Evolutionary conservation across 2,888 invertebrate genomes (phyloP).

Genomic region (Azorinus chamasolen): DNA sequence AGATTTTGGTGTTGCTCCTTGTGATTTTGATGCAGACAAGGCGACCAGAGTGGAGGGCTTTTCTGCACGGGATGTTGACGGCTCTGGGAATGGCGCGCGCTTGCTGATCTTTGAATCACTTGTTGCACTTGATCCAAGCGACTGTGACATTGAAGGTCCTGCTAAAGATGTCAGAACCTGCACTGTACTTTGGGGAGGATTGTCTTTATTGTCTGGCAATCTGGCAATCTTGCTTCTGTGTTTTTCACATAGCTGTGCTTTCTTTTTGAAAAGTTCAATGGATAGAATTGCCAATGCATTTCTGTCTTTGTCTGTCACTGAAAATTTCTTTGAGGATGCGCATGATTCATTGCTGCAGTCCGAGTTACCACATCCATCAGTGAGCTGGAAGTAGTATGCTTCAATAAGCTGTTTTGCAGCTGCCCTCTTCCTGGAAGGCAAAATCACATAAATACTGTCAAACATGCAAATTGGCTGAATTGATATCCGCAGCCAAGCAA

Average conservation of each 20-base stretch:
- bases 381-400: conserved; percentile 96
- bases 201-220: conserved; percentile 28
- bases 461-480: too few species aligned
- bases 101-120: neutral
- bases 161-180: conserved; percentile 6
- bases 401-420: conserved; percentile 93
- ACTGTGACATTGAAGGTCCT: conserved; percentile 40
- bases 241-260: conserved; percentile 93
- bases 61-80: too few species aligned
- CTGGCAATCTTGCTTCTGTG: conserved; percentile 81
- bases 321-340: conserved; percentile 90
- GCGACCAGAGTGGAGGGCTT: neutral
- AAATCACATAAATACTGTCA: neutral
- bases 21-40: conserved; percentile 11
- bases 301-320: conserved; percentile 89
- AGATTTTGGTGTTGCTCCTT: conserved; percentile 27
- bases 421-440: conserved; percentile 83
- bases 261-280: conserved; percentile 93
- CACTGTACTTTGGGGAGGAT: neutral
- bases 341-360: conserved; percentile 94
- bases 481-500: too few species aligned
- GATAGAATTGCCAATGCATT: conserved; percentile 97
- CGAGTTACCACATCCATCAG: conserved; percentile 96
- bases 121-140: neutral
- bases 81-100: neutral